Base-by-base conservation (phyloP, 2,888 invertebrate species). In the Hyppa rectilinea region DNA sequence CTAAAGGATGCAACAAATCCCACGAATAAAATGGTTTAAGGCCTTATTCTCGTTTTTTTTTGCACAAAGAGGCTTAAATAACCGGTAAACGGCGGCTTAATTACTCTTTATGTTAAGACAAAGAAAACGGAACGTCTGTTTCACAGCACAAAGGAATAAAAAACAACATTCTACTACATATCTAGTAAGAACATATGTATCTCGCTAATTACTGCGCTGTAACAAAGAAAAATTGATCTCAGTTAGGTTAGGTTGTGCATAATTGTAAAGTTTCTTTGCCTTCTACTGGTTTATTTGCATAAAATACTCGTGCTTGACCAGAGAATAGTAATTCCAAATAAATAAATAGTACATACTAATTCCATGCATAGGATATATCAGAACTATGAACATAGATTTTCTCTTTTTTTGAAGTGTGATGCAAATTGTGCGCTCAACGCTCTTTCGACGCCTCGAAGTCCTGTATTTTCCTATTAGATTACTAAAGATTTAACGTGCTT, bases 51-150 rank as follows among this genome's bases (percentile, higher is more conserved):
- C 1, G n/a, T 31, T 17, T 53, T 53, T 43, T 53, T 40, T 58
- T n/a, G n/a, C n/a, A 60, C 52, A 56, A 59, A 60, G 14, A 40
- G 14, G 23, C 29, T 17, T 50, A 34, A 20, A 20, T 26, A 9
- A 50, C 23, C 12, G 6, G 23, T 45, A 62, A 59, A 53, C 58
- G 20, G 29, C 31, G 23, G 20, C 36, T 64, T 64, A 67, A 63
- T 75, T 71, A 67, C 50, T n/a, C 49, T 53, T 67, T 63, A 66
- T 31, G 29, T 26, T 40, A 53, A 68, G 56, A 81, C 81, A 81
- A 78, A 84, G 81, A 81, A 65, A 52, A 61, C 71, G 77, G 84
- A 76, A 83, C 71, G 66, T 69, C 12, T 56, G n/a, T n/a, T 5
- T 23, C 10, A 45, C 26, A 34, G 9, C 61, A 79, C 72, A 80